Evolutionary conservation across 1,140 invertebrate genomes (phyloP).

Genomic region (Leptopilina boulardi): DNA sequence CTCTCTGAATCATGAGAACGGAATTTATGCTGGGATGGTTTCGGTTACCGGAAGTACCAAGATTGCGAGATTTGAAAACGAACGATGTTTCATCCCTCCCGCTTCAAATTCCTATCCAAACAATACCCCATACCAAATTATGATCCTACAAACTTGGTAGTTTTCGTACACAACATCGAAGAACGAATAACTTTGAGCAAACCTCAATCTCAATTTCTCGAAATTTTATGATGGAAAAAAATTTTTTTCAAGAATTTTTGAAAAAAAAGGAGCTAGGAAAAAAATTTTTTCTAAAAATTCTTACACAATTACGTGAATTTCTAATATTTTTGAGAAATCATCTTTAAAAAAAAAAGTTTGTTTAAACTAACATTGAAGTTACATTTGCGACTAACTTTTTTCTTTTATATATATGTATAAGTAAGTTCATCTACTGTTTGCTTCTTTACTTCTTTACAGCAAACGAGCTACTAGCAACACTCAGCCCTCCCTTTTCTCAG

Average conservation of each 20-base stretch:
- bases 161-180: not conserved
- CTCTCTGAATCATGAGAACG: conserved; percentile 13
- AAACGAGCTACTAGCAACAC: not conserved
- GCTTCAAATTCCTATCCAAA: conserved; percentile 18
- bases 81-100: conserved; percentile 16
- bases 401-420: not conserved
- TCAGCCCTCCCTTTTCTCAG: not conserved
- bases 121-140: conserved; percentile 15
- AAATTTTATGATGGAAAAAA: too few relatives aligned
- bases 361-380: not conserved
- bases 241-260: too few relatives aligned
- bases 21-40: conserved; percentile 16
- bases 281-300: too few relatives aligned
- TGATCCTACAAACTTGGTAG: not conserved
- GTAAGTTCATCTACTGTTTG: conserved; percentile 1
- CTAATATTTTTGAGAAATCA: too few relatives aligned
- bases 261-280: too few relatives aligned
- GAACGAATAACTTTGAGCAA: too few relatives aligned
- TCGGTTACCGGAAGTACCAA: conserved; percentile 22
- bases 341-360: not conserved
- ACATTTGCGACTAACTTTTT: conserved; percentile 8
- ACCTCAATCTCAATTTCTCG: too few relatives aligned
- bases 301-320: too few relatives aligned
- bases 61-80: conserved; percentile 26
- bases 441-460: not conserved